Percentiles rank a stretch among this genome's conserved stretches.
Evolutionary conservation across 2,888 invertebrate genomes (phyloP).

Genomic region (Pyrochroa serraticornis): DNA sequence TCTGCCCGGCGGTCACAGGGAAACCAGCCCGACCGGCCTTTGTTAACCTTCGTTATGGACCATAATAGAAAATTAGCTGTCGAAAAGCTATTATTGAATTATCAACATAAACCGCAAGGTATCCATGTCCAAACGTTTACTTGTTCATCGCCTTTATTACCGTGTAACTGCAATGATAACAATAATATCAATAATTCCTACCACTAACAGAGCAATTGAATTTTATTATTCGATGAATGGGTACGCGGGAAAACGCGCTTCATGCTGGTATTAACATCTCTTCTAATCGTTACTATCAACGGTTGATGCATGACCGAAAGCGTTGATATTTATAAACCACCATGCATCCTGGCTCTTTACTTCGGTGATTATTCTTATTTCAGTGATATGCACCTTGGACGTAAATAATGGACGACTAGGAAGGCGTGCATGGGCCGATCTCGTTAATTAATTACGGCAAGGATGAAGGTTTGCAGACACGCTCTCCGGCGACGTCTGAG

Average conservation of each 20-base stretch:
- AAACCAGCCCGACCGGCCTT: conserved; percentile 22
- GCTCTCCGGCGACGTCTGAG: conserved; percentile 17
- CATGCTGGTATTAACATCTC: conserved; percentile 19
- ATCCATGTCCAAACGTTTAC: conserved; percentile 1
- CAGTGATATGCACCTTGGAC: conserved; percentile 29
- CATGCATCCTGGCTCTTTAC: conserved; percentile 20
- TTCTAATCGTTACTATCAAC: conserved; percentile 9
- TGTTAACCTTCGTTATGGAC: conserved; percentile 10
- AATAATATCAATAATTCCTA: conserved; percentile 14
- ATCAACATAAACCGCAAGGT: conserved; percentile 5
- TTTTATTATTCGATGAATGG: conserved; percentile 24
- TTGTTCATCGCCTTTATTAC: background rate
- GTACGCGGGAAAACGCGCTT: conserved; percentile 9
- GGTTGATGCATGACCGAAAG: conserved; percentile 11
- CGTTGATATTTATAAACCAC: conserved; percentile 21
- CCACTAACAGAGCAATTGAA: conserved; percentile 21
- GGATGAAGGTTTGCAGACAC: conserved; percentile 26
- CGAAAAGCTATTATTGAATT: conserved; percentile 26
- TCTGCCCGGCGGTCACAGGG: conserved; percentile 20
- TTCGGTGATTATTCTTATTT: conserved; percentile 31
- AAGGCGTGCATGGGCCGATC: conserved; percentile 34
- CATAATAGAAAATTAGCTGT: conserved; percentile 28
- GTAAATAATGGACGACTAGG: conserved; percentile 29
- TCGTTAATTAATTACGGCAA: conserved; percentile 36
- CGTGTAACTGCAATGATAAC: background rate